A percentile compares a stretch with the other conserved stretches of the same genome.
Evolutionary conservation across 2,113 vertebrate species (phyloP).

Genomic region (Todiramphus chloris): DNA sequence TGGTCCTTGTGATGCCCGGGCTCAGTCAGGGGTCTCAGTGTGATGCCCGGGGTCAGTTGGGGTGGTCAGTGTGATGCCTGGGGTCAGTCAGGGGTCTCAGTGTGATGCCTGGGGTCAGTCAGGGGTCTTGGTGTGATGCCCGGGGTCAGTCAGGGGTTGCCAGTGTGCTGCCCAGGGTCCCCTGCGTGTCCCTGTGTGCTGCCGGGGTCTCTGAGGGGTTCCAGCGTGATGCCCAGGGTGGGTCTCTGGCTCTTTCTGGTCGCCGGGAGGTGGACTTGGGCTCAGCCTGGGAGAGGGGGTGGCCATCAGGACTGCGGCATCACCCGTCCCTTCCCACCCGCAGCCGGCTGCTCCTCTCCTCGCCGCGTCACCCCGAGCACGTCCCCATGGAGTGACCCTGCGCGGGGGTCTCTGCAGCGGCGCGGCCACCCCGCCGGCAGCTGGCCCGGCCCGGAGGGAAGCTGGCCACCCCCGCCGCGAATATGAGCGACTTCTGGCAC

Average conservation of each 20-base stretch:
- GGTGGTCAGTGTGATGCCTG: background rate
- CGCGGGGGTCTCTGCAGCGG: background rate
- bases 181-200: background rate
- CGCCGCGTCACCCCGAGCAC: fast-evolving
- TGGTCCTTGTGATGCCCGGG: background rate
- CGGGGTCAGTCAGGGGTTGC: background rate
- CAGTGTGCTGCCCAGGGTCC: background rate
- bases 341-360: background rate
- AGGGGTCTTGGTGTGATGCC: background rate
- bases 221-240: fast-evolving
- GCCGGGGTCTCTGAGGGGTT: fast-evolving
- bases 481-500: slow-evolving; percentile 97
- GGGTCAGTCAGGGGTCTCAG: background rate
- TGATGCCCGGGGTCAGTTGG: background rate
- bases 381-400: slow-evolving; percentile 39
- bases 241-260: fast-evolving
- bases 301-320: background rate
- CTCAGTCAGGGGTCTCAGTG: background rate
- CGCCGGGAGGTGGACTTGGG: fast-evolving
- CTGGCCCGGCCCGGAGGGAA: background rate
- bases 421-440: background rate
- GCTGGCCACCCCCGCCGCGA: slow-evolving; percentile 57
- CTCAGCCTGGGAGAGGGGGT: background rate
- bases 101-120: background rate
- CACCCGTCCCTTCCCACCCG: fast-evolving